Evolutionary conservation across 64 coral and sea anemone species (phyloP), one percentile per base, ranked within the genome.

Genomic region (Exaiptasia diaphana): DNA sequence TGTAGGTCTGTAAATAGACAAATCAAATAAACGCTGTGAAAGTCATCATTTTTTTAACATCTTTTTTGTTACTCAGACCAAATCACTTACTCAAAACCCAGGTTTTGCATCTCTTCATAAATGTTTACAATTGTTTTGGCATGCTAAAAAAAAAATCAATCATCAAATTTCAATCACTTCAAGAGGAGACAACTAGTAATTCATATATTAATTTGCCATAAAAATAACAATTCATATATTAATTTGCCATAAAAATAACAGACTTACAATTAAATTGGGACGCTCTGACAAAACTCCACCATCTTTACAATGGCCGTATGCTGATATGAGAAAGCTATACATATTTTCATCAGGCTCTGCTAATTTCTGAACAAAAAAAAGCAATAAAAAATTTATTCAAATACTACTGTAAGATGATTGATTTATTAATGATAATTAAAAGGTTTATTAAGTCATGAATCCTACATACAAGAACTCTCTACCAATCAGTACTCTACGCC

Each of bases 261-360:
- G 3, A 62, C 58, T 30, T 86, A 92, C 89, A 45, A 78, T 80
- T 8, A 79, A 17, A 38, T 86, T 77, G 4, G 61, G 76, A 4
- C 35, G 54, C 14, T 49, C 32, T 22, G 82, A 78, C n/a, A 80
- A 79, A 10, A 92, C 56, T 18, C 89, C 89, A 15, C 89, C 89
- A 42, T 92, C 89, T 77, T 68, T 52, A 35, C 82, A 71, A 67
- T 92, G 76, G 42, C 74, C 89, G 43, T 80, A 92, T 15, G 82
- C 77, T 65, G 53, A 86, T 21, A 92, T 86, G 23, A 92, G 57
- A 26, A 83, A 71, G 17, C 62, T 79, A 45, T 80, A 92, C 73
- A 92, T 86, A 3, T 72, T 46, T 0, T 54, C 61, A 29, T 85
- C 58, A 61, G 89, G 89, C 36, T 77, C 63, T 21, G 38, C 76